Evolutionary conservation across 2,797 vertebrate genomes (phyloP), one percentile per base, ranked within the genome.

Genomic region (Halcyon chelicuti): DNA sequence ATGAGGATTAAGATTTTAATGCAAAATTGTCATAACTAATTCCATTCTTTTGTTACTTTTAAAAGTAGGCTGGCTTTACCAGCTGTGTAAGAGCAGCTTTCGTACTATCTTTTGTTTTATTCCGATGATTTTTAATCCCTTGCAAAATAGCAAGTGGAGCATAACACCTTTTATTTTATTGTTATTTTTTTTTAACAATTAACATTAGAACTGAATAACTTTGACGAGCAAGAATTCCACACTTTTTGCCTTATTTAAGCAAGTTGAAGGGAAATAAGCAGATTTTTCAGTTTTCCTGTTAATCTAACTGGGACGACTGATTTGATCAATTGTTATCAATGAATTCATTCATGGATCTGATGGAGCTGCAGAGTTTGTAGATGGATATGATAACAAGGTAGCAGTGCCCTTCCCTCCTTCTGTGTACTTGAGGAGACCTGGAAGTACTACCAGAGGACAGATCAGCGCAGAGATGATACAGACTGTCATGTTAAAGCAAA

Each of bases 81-180:
- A 76, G 60, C 61, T 79, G 31, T 70, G 14, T 23, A 62, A 65
- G 62, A 66, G 55, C 21, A 25, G 63, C 67, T 75, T 88, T 44
- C 65, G 29, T 87, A 52, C 28, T 52, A 7, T 55, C 29, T 31
- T 73, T 28, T 7, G 6, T 72, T 75, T 88, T n/a, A 9, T 35
- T 61, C 49, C 37, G 47, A 12, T 88, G 22, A 39, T 57, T 89
- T 90, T 94, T 80, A 95, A 86, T 95, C 73, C 46, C 47, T 85
- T 85, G 35, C 61, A 72, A 77, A 78, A 44, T 26, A 80, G 13
- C 54, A 65, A 4, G 16, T 77, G 82, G 65, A 94, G 49, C 85
- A 17, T 39, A 57, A 28, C 51, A 28, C 49, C 49, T 51, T 51
- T 16, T 51, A 28, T 26, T 26, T 49, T 49, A 13, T 49, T n/a